These are phyloP conservation scores for Idaea biselata DNA, from an alignment of 2,888 invertebrate species.

Conservation along the genomic window DNA sequence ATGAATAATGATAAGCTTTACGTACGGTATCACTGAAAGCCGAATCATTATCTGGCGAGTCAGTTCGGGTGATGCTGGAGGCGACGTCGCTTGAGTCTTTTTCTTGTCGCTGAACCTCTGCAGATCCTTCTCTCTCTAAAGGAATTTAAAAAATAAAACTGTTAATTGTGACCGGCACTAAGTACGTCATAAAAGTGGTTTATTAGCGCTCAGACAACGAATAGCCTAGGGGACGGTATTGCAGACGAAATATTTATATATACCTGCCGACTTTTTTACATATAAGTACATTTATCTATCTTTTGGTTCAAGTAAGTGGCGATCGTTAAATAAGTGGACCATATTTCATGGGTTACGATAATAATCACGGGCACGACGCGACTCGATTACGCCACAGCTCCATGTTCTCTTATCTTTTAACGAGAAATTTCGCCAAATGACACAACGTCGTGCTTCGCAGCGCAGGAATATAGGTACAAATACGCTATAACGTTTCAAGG, in stretches of 20 bases:
- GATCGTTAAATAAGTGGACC: slow-evolving; percentile 13
- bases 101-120: slow-evolving; percentile 50
- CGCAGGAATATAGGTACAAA: slow-evolving; percentile 9
- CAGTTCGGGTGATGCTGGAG: slow-evolving; percentile 83
- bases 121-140: slow-evolving; percentile 41
- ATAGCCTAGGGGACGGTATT: too few species aligned
- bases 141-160: slow-evolving; percentile 6
- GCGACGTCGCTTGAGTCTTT: slow-evolving; percentile 64
- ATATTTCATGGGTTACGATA: slow-evolving; percentile 24
- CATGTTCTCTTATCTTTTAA: slow-evolving; percentile 23
- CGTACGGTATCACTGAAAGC: slow-evolving; percentile 99
- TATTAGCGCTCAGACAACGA: too few species aligned
- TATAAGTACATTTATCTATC: background rate
- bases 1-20: slow-evolving; percentile 47
- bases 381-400: slow-evolving; percentile 19
- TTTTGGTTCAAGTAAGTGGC: background rate
- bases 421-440: slow-evolving; percentile 23
- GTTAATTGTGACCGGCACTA: background rate
- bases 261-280: too few species aligned
- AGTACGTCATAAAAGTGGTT: too few species aligned
- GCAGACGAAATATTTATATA: too few species aligned
- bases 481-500: slow-evolving; percentile 1
- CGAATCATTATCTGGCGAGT: slow-evolving; percentile 98
- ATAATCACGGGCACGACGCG: slow-evolving; percentile 21
- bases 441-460: slow-evolving; percentile 12